Evolutionary conservation across 1,140 invertebrate species (phyloP).

Genomic region (Heliconius melpomene): DNA sequence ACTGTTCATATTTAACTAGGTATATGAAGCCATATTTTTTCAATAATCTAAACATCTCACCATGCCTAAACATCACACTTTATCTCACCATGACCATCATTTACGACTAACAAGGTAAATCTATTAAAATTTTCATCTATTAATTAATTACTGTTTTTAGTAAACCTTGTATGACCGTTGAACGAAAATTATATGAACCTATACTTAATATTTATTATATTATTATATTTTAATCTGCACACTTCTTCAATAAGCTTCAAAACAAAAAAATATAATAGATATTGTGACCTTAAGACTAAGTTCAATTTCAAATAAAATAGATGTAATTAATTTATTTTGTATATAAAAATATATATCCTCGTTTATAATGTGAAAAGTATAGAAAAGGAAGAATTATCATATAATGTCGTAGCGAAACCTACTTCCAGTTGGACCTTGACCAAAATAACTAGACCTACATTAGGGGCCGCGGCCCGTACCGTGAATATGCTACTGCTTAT

Average conservation of each 20-base stretch:
- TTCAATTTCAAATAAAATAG: background rate
- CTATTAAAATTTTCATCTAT: background rate
- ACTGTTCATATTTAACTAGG: background rate
- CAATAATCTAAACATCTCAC: background rate
- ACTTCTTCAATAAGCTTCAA: too few relatives aligned
- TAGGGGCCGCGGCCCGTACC: conserved; percentile 28
- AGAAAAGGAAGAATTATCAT: conserved; percentile 29
- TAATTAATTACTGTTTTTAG: background rate
- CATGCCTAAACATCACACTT: too few relatives aligned
- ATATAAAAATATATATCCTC: background rate
- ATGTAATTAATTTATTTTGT: background rate
- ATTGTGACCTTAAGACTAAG: background rate
- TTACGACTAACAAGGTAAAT: background rate
- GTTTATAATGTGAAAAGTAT: conserved; percentile 9
- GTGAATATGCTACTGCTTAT: conserved; percentile 27
- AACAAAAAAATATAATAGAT: background rate
- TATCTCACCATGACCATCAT: background rate
- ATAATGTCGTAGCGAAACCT: conserved; percentile 31
- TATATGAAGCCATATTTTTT: background rate
- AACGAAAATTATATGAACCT: too few relatives aligned
- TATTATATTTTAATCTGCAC: too few relatives aligned
- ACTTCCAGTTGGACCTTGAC: conserved; percentile 40
- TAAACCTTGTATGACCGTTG: background rate
- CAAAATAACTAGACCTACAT: conserved; percentile 43
- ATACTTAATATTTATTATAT: too few relatives aligned